phyloP scores from a whole-genome alignment of 2,888 invertebrate genomes.

The Drosophila testacea region DNA sequence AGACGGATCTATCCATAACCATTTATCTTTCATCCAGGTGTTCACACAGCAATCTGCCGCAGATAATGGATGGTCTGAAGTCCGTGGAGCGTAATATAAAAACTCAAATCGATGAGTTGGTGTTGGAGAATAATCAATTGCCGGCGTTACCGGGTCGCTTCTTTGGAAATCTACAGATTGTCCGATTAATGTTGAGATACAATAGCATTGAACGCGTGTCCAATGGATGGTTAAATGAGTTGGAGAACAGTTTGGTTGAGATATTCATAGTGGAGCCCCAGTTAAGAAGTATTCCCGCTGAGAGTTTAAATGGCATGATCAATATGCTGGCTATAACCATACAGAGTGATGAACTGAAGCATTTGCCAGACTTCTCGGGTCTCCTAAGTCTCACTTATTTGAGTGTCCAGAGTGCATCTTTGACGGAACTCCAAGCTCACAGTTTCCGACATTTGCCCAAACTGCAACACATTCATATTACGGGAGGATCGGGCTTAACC shows the following conservation, averaged over 20 bases:
- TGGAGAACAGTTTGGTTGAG: constrained; percentile 92
- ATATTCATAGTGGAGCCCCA: constrained; percentile 94
- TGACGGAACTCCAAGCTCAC: constrained; percentile 89
- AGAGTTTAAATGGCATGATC: constrained; percentile 90
- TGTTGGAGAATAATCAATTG: constrained; percentile 94
- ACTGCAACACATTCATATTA: constrained; percentile 91
- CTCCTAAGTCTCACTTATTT: constrained; percentile 90
- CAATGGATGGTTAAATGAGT: constrained; percentile 91
- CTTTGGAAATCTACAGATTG: constrained; percentile 91
- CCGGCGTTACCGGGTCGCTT: constrained; percentile 93
- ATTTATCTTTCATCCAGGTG: constrained; percentile 88
- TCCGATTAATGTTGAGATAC: constrained; percentile 92
- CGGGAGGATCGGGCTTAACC: constrained; percentile 89
- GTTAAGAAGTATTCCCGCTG: constrained; percentile 91
- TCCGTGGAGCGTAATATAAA: constrained; percentile 88
- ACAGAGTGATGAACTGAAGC: constrained; percentile 91
- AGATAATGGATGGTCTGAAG: constrained; percentile 90
- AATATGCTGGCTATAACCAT: constrained; percentile 93
- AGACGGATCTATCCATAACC: too few relatives aligned
- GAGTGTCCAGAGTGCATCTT: constrained; percentile 89
- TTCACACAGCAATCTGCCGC: constrained; percentile 94
- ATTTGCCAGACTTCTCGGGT: constrained; percentile 90
- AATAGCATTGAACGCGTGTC: constrained; percentile 93
- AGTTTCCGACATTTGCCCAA: constrained; percentile 90
- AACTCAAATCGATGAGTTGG: constrained; percentile 92